phyloP scores from a whole-genome alignment of 1,140 invertebrate species.

The Galleria mellonella region DNA sequence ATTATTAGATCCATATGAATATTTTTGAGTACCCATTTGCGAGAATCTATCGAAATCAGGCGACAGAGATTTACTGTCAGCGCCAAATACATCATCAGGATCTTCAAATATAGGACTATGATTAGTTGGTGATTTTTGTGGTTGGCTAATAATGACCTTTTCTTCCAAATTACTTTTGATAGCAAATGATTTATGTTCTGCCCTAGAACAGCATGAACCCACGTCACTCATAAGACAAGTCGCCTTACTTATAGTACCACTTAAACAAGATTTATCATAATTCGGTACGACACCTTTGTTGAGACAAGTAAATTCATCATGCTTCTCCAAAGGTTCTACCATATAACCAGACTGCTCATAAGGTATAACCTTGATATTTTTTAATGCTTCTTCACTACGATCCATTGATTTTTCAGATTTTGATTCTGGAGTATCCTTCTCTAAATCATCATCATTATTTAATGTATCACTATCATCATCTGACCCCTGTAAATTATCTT shows the following conservation, averaged over 20 bases:
- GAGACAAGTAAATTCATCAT: slow-evolving; percentile 54
- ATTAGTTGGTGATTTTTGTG: slow-evolving; percentile 75
- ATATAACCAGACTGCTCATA: slow-evolving; percentile 71
- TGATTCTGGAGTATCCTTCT: slow-evolving; percentile 63
- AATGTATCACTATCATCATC: slow-evolving; percentile 77
- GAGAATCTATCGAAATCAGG: slow-evolving; percentile 74
- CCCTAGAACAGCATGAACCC: slow-evolving; percentile 63
- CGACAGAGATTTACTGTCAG: slow-evolving; percentile 74
- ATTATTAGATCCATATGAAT: slow-evolving; percentile 78
- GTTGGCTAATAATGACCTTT: slow-evolving; percentile 76
- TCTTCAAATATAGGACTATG: slow-evolving; percentile 79
- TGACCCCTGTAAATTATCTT: slow-evolving; percentile 73
- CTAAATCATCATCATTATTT: slow-evolving; percentile 74
- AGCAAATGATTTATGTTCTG: slow-evolving; percentile 57
- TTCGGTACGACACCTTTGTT: slow-evolving; percentile 61
- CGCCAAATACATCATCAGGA: slow-evolving; percentile 79
- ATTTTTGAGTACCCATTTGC: slow-evolving; percentile 67
- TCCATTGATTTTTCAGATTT: slow-evolving; percentile 50
- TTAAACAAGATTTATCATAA: slow-evolving; percentile 74
- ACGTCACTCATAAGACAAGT: slow-evolving; percentile 70
- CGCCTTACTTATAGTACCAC: slow-evolving; percentile 74
- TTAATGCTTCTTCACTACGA: slow-evolving; percentile 20
- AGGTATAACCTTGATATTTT: slow-evolving; percentile 54
- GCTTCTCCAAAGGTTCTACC: slow-evolving; percentile 65
- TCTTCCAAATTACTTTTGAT: slow-evolving; percentile 56